Base-by-base conservation (phyloP, 2,113 vertebrate genomes). In the Tyrannus savana region DNA sequence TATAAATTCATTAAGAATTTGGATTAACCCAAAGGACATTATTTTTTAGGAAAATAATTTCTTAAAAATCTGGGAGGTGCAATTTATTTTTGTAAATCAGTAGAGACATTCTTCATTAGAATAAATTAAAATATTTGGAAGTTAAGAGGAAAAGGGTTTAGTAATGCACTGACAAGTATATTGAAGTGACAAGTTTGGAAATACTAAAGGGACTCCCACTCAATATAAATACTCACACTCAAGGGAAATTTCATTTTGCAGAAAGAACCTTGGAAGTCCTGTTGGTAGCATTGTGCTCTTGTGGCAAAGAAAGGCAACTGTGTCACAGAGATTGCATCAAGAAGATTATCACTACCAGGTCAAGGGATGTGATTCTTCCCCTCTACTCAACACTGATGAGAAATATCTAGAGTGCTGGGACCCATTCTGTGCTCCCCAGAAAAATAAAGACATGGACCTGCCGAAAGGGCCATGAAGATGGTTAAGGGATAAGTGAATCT, bases 281-380 rank as follows among this genome's bases (percentile, higher is more conserved):
- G 0, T 11, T 44, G 37, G 35, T 33, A 72, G 33, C 22, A n/a
- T 15, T 21, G 12, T 25, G 21, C 7, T 6, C 19, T 62, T 44
- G 14, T 4, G 15, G 11, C 7, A 71, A 41, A 78, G 41, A 4
- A 2, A 0, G 8, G 2, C 44, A 79, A 15, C 10, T 14, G 19
- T 28, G n/a, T 58, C 22, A n/a, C 67, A 22, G 46, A 25, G 11
- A 4, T 11, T 64, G 7, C 50, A 18, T 37, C 23, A 15, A 21
- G 17, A 74, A 19, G 7, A 58, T 2, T 13, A 55, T 16, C 9
- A 21, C 6, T 59, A 44, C 19, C 12, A 8, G 33, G 8, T 21
- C 3, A 41, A 44, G 49, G 44, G 7, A 33, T n/a, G 7, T 9
- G 25, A 31, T 50, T 35, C 31, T 67, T 62, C 27, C 41, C 6